These are phyloP conservation scores for Baryphthengus martii DNA, from an alignment of 2,113 vertebrate genomes.

Conservation along the genomic window DNA sequence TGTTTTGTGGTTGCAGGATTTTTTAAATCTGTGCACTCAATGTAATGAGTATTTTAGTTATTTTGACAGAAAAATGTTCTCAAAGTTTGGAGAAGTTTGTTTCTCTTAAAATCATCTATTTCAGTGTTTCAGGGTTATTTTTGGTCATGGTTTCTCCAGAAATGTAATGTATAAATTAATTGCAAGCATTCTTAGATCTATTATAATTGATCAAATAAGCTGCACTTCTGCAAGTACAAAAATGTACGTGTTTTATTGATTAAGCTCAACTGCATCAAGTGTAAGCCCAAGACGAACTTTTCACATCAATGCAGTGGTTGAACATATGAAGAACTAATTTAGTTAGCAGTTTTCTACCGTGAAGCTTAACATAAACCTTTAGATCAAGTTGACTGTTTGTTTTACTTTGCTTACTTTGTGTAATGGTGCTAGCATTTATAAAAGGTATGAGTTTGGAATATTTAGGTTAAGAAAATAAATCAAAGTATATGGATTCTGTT, in stretches of 20 bases:
- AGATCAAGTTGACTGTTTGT: not conserved
- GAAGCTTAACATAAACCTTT: not conserved
- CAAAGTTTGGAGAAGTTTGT: slow-evolving; percentile 56
- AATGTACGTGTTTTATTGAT: not conserved
- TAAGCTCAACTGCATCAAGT: not conserved
- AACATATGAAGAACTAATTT: not conserved
- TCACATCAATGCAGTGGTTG: not conserved
- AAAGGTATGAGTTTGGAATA: not conserved
- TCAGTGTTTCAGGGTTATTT: slow-evolving; percentile 68
- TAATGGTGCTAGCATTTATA: not conserved
- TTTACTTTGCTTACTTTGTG: not conserved
- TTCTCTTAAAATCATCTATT: slow-evolving; percentile 64
- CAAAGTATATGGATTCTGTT: not conserved
- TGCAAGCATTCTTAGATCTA: not conserved
- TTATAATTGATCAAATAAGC: not conserved
- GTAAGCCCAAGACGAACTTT: not conserved
- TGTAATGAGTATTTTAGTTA: not conserved
- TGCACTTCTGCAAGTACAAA: not conserved
- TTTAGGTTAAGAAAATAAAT: slow-evolving; percentile 1
- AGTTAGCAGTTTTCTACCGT: not conserved
- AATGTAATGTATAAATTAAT: slow-evolving; percentile 56
- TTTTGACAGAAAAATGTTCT: slow-evolving; percentile 20
- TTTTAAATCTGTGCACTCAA: not conserved
- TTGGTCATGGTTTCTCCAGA: slow-evolving; percentile 68
- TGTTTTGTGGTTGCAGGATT: not conserved